phyloP scores from a whole-genome alignment of 2,113 vertebrate species.

The Eleginops maclovinus region DNA sequence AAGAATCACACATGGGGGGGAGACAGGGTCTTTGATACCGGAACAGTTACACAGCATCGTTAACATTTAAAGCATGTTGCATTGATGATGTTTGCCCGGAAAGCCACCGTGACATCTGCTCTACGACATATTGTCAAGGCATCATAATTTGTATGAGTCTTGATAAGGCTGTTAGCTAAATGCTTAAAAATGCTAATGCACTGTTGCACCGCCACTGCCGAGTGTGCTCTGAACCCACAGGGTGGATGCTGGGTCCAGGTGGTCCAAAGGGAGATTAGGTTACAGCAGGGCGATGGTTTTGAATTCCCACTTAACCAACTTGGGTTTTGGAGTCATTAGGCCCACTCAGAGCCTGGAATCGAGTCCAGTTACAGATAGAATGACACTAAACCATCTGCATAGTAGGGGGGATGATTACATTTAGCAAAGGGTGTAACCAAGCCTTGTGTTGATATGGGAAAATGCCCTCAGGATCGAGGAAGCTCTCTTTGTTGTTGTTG shows the following conservation, averaged over 20 bases:
- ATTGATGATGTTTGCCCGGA: conserved; percentile 4
- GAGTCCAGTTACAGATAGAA: conserved; percentile 80
- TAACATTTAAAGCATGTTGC: conserved; percentile 15
- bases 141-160: conserved; percentile 3
- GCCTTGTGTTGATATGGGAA: conserved; percentile 57
- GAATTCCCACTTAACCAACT: conserved; percentile 77
- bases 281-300: conserved; percentile 66
- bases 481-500: background rate
- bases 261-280: conserved; percentile 71
- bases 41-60: background rate
- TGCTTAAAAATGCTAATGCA: conserved; percentile 33
- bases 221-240: conserved; percentile 42
- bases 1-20: conserved; percentile 30
- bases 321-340: conserved; percentile 75
- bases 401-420: conserved; percentile 57
- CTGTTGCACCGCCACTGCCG: conserved; percentile 26
- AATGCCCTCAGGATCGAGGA: conserved; percentile 57
- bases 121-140: conserved; percentile 1
- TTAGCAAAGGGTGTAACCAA: conserved; percentile 58
- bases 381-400: conserved; percentile 79
- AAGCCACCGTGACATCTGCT: conserved; percentile 8
- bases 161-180: background rate
- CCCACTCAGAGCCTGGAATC: conserved; percentile 61
- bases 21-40: background rate
- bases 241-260: conserved; percentile 66